These are phyloP conservation scores for Chrysomela aeneicollis DNA, from an alignment of 2,888 invertebrate species.

Conservation along the genomic window DNA sequence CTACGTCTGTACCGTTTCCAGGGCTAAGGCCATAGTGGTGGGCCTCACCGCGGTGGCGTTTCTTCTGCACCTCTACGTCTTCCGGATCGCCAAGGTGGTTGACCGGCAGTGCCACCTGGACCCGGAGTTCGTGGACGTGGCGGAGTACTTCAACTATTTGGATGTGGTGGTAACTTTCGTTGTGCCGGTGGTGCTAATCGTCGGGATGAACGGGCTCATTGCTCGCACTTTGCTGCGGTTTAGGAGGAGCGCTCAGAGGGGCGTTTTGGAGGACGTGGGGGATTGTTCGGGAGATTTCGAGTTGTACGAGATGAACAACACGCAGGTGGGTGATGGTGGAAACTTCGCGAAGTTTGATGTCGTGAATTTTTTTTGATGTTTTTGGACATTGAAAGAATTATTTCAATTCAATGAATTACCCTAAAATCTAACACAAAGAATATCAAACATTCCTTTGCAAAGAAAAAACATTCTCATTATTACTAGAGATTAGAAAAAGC, in stretches of 20 bases:
- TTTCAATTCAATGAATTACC: too few species aligned
- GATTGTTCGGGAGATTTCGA: conserved; percentile 56
- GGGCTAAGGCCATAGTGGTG: conserved; percentile 66
- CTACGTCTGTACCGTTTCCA: conserved; percentile 68
- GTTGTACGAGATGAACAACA: conserved; percentile 56
- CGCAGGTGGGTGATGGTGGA: conserved; percentile 57
- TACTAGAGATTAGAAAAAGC: too few species aligned
- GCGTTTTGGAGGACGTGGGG: conserved; percentile 49
- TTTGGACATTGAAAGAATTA: too few species aligned
- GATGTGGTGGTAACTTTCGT: conserved; percentile 71
- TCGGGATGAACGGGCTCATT: conserved; percentile 72
- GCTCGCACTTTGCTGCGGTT: conserved; percentile 64
- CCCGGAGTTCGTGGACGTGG: conserved; percentile 63
- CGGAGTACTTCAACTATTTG: conserved; percentile 66
- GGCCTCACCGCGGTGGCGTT: conserved; percentile 60
- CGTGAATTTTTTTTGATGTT: too few species aligned
- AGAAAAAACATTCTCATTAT: too few species aligned
- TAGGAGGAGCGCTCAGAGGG: conserved; percentile 59
- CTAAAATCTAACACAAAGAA: too few species aligned
- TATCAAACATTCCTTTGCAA: too few species aligned
- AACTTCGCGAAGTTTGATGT: too few species aligned
- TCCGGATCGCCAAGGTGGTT: conserved; percentile 57
- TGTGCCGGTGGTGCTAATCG: conserved; percentile 67
- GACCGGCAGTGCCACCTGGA: conserved; percentile 63
- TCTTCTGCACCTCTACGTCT: conserved; percentile 44